Evolutionary conservation across 2,797 vertebrate species (phyloP).

Genomic region (Merluccius polli): DNA sequence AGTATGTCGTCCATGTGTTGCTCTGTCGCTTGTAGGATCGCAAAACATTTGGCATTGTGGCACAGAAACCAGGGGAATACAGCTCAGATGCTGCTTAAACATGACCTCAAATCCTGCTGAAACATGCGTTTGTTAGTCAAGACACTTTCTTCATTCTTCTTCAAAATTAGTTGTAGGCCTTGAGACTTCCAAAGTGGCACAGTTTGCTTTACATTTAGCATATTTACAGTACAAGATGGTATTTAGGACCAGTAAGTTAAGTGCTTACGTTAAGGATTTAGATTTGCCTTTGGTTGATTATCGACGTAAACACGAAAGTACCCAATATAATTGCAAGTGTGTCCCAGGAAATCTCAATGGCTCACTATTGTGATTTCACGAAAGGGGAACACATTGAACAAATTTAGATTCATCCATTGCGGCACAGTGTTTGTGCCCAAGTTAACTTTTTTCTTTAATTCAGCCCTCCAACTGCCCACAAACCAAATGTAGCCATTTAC

Average conservation of each 20-base stretch:
- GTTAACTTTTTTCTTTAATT: conserved; percentile 72
- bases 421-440: conserved; percentile 55
- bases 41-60: conserved; percentile 25
- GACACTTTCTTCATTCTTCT: conserved; percentile 5
- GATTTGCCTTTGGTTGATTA: conserved; percentile 54
- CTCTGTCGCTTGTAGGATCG: conserved; percentile 12
- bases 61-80: conserved; percentile 24
- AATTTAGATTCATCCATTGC: conserved; percentile 59
- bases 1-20: conserved; percentile 16
- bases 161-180: conserved; percentile 24
- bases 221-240: conserved; percentile 43
- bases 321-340: conserved; percentile 56
- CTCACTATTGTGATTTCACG: conserved; percentile 56
- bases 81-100: conserved; percentile 29
- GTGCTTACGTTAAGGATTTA: conserved; percentile 53
- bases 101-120: conserved; percentile 18
- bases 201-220: conserved; percentile 27
- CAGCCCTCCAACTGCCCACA: conserved; percentile 52
- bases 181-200: conserved; percentile 25
- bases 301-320: conserved; percentile 58
- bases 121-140: conserved; percentile 10
- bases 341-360: conserved; percentile 59
- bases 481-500: conserved; percentile 57
- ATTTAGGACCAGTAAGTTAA: conserved; percentile 46
- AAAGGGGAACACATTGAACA: conserved; percentile 67